Base-by-base conservation (phyloP, 2,888 invertebrate species). In the Halocaridina rubra region DNA sequence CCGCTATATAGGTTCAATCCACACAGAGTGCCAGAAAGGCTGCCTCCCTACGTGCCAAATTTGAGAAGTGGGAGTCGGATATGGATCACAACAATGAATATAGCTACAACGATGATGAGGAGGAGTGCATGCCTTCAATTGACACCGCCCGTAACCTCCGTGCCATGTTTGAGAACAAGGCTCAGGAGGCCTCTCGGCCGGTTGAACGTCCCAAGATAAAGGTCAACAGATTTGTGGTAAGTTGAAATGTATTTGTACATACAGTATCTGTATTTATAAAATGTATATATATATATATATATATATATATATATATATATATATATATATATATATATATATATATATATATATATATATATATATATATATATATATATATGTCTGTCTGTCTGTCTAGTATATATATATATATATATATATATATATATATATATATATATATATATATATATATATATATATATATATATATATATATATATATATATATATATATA, bases 11-110 rank as follows among this genome's bases (percentile, higher is more conserved):
- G 82, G 78, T 46, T 78, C 77, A 84, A 71, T 84, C 86, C 80
- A 75, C 81, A 74, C 85, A 87, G 87, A 87, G 87, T 82, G 87
- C 85, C 61, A 79, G 77, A 53, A 87, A 87, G 78, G 87, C 87
- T 39, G 87, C 87, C 46, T 79, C 79, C 29, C 92, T 97, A 90
- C 93, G 96, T 89, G 96, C 94, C 87, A 96, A 96, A 90, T 97
- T 97, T 92, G 97, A 97, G 91, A 93, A 95, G 90, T 97, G 97
- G 97, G 94, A 95, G 90, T 86, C 85, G 7, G 87, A 88, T 39
- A 84, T 82, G 57, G 87, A 85, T n/a, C 67, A 80, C 24, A 78
- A 88, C 30, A 86, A 87, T 33, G 85, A 81, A 16, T 61, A 46
- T 27, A 87, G 85, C 59, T 77, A 64, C 7, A 75, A 33, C 8